A percentile compares a stretch with the other conserved stretches of the same genome.
These are phyloP conservation scores for Panulirus ornatus DNA, from an alignment of 1,140 invertebrate genomes.

Conservation along the genomic window DNA sequence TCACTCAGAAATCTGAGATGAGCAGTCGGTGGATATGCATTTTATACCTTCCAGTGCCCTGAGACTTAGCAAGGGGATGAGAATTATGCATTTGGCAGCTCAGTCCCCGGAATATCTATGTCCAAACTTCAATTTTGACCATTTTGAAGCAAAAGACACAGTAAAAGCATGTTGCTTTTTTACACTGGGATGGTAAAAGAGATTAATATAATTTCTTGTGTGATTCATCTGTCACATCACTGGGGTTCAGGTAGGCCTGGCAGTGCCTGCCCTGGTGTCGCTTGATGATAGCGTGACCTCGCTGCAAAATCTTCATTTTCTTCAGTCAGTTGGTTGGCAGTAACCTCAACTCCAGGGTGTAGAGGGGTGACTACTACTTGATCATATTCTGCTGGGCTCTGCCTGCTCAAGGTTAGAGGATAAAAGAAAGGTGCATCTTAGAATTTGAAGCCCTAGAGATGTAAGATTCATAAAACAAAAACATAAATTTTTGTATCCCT, in stretches of 20 bases:
- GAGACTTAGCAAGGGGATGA: neutral
- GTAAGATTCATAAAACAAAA: too few species aligned
- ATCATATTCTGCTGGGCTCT: conserved; percentile 84
- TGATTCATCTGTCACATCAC: neutral
- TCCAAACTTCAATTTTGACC: too few species aligned
- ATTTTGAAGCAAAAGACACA: too few species aligned
- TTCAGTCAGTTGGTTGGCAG: conserved; percentile 92
- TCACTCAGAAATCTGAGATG: too few species aligned
- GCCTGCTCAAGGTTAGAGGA: conserved; percentile 68
- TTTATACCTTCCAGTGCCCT: neutral
- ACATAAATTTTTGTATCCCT: too few species aligned
- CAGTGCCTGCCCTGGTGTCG: conserved; percentile 76
- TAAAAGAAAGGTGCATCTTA: too few species aligned
- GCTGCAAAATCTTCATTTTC: conserved; percentile 96
- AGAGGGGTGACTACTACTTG: conserved; percentile 93
- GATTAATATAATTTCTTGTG: neutral
- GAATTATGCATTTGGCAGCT: too few species aligned
- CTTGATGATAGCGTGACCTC: conserved; percentile 94
- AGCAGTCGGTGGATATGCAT: neutral
- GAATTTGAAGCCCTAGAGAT: too few species aligned
- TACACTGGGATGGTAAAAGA: neutral
- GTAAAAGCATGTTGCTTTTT: too few species aligned
- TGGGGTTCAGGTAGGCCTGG: conserved; percentile 47
- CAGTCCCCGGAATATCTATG: too few species aligned
- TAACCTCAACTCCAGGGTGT: conserved; percentile 88